A percentile compares a stretch with the other conserved stretches of the same genome.
These are phyloP conservation scores for Phylloscopus trochiloides DNA, from an alignment of 2,113 vertebrate species.

Conservation along the genomic window DNA sequence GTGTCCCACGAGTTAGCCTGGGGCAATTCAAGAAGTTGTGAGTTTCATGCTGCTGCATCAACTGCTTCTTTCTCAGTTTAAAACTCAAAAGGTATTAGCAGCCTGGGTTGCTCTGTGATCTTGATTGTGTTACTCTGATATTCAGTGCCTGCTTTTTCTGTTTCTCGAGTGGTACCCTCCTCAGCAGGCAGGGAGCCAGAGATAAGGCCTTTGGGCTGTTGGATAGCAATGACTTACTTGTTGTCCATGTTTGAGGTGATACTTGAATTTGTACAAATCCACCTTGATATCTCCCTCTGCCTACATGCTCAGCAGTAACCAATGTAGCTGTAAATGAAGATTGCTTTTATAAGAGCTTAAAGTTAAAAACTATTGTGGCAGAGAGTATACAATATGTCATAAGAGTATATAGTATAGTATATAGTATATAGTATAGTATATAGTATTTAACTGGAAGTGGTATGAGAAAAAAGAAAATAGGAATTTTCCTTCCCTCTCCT, in stretches of 20 bases:
- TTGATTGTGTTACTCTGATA: not conserved
- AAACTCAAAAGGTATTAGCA: not conserved
- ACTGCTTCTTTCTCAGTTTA: not conserved
- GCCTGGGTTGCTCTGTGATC: not conserved
- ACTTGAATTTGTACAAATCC: not conserved
- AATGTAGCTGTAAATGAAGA: not conserved
- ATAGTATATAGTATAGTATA: no score
- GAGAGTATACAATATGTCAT: not conserved
- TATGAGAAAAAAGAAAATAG: not conserved
- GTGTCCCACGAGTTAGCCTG: rapidly evolving
- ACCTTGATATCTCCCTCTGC: not conserved
- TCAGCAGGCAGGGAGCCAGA: not conserved
- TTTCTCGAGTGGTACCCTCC: not conserved
- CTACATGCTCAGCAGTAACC: not conserved
- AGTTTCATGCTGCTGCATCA: not conserved
- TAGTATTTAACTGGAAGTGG: not conserved
- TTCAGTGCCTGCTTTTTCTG: not conserved
- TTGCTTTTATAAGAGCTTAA: not conserved
- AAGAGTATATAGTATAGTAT: not conserved
- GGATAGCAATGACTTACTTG: not conserved
- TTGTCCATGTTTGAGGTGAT: not conserved
- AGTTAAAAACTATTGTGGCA: not conserved
- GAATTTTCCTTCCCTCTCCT: not conserved
- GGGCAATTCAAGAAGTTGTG: not conserved
- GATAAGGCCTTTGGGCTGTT: not conserved